Base-by-base conservation (phyloP, 64 coral and sea anemone species). In the Acropora tenuis region DNA sequence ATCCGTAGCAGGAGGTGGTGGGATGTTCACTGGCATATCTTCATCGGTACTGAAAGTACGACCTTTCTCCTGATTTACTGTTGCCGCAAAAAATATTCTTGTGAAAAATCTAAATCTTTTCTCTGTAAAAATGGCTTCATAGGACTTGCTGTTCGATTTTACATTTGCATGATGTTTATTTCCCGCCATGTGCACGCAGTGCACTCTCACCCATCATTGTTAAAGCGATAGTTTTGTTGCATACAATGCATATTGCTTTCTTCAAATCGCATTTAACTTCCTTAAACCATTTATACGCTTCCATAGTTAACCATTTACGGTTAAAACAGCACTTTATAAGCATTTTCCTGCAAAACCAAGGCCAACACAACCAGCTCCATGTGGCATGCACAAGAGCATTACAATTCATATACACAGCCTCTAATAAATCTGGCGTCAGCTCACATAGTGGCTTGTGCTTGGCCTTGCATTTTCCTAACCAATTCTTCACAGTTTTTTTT, bases 1-100 rank as follows among this genome's bases (percentile, higher is more conserved):
- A 30, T 71, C 61, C 50, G 84, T 87, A 67, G 84, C 43, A 47
- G 84, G 71, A 73, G 71, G 84, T 17, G 84, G 84, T 87, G 66
- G 43, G 50, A 74, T 87, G 84, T 87, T 87, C 65, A 87, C n/a
- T 73, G 84, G 84, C 11, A 87, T 87, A 73, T 87, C 71, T 73
- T 73, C 71, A 8, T 73, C 71, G 41, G n/a, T 18, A 73, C 30
- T 30, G 30, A 30, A 30, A 30, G 30, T 30, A 30, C 30, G 30
- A 30, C 30, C 30, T 30, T 30, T 73, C 4, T 73, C 71, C 71
- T 73, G 71, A 73, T 73, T 73, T 30, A 73, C 71, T 73, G 71
- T 73, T 73, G 71, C 4, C 4, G 71, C 20, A 30, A 73, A 2
- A 73, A 73, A 41, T 73, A 30, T 30, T 87, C 84, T 87, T 87